Base-by-base conservation (phyloP, 2,888 invertebrate genomes). In the Drosophila austrosaltans region DNA sequence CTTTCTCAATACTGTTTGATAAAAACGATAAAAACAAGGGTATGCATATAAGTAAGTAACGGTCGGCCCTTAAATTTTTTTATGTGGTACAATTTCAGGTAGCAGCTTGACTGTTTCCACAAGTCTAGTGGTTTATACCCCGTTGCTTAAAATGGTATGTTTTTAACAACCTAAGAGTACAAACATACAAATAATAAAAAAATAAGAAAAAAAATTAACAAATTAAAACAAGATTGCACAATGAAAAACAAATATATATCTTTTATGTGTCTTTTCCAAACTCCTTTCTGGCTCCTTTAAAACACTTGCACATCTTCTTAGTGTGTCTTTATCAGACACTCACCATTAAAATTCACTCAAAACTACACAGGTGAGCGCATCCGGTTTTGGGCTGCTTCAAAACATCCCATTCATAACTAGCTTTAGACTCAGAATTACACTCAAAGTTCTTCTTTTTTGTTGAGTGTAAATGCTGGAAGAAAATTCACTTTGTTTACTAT, bases 91-190 rank as follows among this genome's bases (percentile, higher is more conserved):
- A 44, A 69, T 72, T 66, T 76, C 81, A 81, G 81, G 81, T 81
- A 82, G 81, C 81, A 78, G 75, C 78, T 82, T 85, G 79, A 85
- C 85, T 86, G 85, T 80, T 81, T 66, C 76, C 72, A 80, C 79
- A 78, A 66, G 69, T 77, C 67, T 76, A 72, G 28, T 76, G 75
- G 32, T 6, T 78, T 70, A 76, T 81, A 79, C 84, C 84, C 84
- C 84, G 82, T 84, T 84, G 81, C 81, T 72, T 66, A 77, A 76
- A 77, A 78, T 75, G 76, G 74, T 71, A 69, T 60, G 48, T 22
- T 66, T 16, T 25, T 25, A 25, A 3, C 1, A 6, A 32, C 22
- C 22, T 36, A 16, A 32, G 6, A 8, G n/a, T 4, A 54, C 32
- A 6, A 5, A 32, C 32, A 32, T 32, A 32, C 32, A 32, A 32